Conservation (phyloP, 1,140 invertebrate species). For the Littorina saxatilis region DNA sequence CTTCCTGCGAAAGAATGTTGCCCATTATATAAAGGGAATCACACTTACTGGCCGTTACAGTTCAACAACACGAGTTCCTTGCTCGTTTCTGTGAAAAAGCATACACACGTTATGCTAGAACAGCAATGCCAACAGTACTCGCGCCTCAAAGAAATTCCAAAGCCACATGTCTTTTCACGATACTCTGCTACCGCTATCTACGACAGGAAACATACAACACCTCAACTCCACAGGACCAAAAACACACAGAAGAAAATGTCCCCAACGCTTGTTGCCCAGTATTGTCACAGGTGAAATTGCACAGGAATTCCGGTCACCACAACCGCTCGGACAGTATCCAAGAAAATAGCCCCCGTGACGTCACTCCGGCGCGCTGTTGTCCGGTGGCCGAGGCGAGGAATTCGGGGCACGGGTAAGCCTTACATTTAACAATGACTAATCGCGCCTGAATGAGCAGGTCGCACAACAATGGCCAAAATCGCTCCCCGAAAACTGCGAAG, state of each 20-base stretch:
- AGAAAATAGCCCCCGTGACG: constrained; percentile 6
- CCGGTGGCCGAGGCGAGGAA: not conserved
- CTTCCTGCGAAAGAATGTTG: too few relatives aligned
- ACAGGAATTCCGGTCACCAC: constrained; percentile 4
- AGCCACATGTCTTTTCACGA: too few relatives aligned
- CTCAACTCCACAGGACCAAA: too few relatives aligned
- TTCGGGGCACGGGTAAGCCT: not conserved
- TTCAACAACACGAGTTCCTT: too few relatives aligned
- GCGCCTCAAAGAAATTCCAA: too few relatives aligned
- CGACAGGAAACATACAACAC: too few relatives aligned
- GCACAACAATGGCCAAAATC: constrained; percentile 14
- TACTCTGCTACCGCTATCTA: too few relatives aligned
- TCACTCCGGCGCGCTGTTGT: not conserved
- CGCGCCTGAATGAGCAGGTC: constrained; percentile 18
- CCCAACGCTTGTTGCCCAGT: not conserved
- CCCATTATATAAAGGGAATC: too few relatives aligned
- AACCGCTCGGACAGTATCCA: constrained; percentile 1
- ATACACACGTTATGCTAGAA: too few relatives aligned
- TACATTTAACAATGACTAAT: constrained; percentile 20
- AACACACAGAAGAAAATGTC: not conserved
- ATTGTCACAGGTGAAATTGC: constrained; percentile 10
- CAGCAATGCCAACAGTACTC: too few relatives aligned
- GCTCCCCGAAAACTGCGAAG: not conserved
- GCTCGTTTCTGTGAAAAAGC: too few relatives aligned
- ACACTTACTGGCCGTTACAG: too few relatives aligned